phyloP scores from a whole-genome alignment of 1,140 invertebrate species.

The Globodera rostochiensis region DNA sequence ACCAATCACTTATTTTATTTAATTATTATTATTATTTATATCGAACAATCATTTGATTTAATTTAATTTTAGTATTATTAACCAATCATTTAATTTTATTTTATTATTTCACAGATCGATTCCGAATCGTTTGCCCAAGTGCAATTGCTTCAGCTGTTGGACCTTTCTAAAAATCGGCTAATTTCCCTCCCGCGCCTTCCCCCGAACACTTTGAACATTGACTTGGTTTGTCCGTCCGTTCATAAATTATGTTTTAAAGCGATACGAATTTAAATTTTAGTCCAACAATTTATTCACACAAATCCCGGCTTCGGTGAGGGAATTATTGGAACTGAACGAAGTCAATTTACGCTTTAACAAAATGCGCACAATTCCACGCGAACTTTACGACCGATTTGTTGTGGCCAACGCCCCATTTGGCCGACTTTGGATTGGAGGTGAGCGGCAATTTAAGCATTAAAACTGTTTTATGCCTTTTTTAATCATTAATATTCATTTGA shows the following conservation, averaged over 20 bases:
- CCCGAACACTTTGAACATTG: constrained; percentile 40
- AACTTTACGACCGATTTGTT: constrained; percentile 30
- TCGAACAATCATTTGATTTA: no score
- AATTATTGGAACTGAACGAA: constrained; percentile 37
- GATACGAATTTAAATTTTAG: background rate
- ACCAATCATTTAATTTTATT: background rate
- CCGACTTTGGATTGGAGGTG: constrained; percentile 30
- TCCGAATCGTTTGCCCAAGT: constrained; percentile 12
- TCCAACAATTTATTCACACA: constrained; percentile 45
- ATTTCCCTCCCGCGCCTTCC: constrained; percentile 19
- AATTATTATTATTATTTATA: background rate
- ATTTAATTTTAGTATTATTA: background rate
- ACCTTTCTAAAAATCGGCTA: constrained; percentile 13
- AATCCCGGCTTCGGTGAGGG: constrained; percentile 47
- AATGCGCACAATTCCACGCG: constrained; percentile 39
- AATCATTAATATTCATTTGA: no score
- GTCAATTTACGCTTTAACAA: constrained; percentile 55
- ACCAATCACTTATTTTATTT: background rate
- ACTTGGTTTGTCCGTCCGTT: constrained; percentile 26
- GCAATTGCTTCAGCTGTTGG: constrained; percentile 14
- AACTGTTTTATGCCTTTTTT: no score
- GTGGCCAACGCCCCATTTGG: constrained; percentile 26
- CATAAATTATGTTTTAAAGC: background rate
- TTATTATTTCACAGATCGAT: constrained; percentile 21
- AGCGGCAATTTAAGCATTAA: background rate